Evolutionary conservation across 2,888 invertebrate species (phyloP).

Genomic region (Drosophila kuntzei): DNA sequence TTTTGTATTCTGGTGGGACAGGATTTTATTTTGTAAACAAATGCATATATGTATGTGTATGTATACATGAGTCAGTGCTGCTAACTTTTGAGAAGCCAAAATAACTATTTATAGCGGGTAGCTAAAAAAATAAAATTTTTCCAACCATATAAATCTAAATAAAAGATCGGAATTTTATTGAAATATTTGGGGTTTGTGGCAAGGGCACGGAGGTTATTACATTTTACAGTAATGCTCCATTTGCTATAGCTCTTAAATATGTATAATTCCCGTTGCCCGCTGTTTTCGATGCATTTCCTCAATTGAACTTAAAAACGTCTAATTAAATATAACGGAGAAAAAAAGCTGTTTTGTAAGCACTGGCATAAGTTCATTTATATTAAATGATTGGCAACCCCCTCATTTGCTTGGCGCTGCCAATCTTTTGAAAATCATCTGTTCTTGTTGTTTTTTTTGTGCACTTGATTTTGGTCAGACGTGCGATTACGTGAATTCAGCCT

Average conservation of each 20-base stretch:
- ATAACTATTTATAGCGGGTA: too few species aligned
- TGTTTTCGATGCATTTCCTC: too few species aligned
- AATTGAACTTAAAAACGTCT: too few species aligned
- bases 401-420: constrained; percentile 43
- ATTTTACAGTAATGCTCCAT: neutral
- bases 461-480: constrained; percentile 43
- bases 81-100: neutral
- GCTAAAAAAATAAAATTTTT: too few species aligned
- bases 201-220: too few species aligned
- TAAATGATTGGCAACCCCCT: constrained; percentile 37
- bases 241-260: neutral
- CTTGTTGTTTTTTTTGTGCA: constrained; percentile 38
- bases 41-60: neutral
- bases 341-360: neutral
- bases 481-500: constrained; percentile 76
- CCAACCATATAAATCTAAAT: too few species aligned
- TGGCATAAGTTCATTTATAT: neutral
- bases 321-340: neutral
- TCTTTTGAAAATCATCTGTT: constrained; percentile 45
- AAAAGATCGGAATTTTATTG: too few species aligned
- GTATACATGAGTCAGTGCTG: neutral
- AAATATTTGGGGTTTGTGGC: too few species aligned
- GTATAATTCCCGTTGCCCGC: too few species aligned
- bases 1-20: neutral
- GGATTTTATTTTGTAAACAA: constrained; percentile 34